These are phyloP conservation scores for Drosophila nr. perissopoda DNA, from an alignment of 2,888 invertebrate species.

Conservation along the genomic window DNA sequence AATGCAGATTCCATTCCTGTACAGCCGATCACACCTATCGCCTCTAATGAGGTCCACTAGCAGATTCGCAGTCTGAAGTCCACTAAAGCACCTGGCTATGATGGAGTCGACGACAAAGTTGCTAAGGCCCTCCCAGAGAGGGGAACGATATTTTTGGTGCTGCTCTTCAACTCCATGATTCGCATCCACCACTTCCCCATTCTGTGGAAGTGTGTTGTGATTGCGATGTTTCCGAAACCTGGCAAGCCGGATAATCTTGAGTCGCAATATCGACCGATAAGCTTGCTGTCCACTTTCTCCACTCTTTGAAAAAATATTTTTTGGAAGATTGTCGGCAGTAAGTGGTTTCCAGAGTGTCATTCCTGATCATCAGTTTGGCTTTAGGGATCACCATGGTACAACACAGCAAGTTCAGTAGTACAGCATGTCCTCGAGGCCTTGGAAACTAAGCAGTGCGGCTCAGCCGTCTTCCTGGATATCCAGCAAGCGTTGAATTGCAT, in stretches of 20 bases:
- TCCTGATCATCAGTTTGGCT: neutral
- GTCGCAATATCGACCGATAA: neutral
- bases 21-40: too few relatives aligned
- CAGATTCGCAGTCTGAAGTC: too few relatives aligned
- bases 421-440: too few relatives aligned
- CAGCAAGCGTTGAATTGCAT: neutral
- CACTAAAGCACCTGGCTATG: too few relatives aligned
- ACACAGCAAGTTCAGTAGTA: too few relatives aligned
- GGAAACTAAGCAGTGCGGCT: too few relatives aligned
- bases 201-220: too few relatives aligned
- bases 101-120: too few relatives aligned
- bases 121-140: too few relatives aligned
- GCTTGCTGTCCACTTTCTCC: neutral
- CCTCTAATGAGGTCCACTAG: too few relatives aligned
- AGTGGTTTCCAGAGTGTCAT: neutral
- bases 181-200: neutral
- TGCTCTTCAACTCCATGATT: neutral
- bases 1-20: too few relatives aligned
- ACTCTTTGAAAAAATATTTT: neutral
- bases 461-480: neutral
- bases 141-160: neutral
- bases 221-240: neutral
- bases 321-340: neutral
- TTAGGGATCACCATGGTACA: too few relatives aligned
- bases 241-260: neutral